Base-by-base conservation (phyloP, 2,113 vertebrate genomes). In the Stegostoma tigrinum region DNA sequence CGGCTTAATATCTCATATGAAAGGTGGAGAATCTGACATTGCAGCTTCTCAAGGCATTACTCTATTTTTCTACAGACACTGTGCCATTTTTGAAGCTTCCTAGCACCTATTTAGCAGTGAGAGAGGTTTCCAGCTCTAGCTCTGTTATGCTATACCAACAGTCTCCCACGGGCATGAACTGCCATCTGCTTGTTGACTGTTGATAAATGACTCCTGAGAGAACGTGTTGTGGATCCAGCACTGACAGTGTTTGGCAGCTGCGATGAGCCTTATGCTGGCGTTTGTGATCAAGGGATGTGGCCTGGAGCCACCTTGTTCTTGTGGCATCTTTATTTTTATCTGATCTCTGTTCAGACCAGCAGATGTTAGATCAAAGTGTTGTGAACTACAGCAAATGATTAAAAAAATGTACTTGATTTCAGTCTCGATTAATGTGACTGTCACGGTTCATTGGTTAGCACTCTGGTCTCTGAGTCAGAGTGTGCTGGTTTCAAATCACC, bases 131-230 rank as follows among this genome's bases (percentile, higher is more conserved):
- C 85, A 87, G 42, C 64, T 93, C 2, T 34, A 64, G 90, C 61
- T 8, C 90, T 64, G 42, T 27, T 1, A 38, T 94, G 30, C 68
- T 95, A 75, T 95, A 72, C 67, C 68, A 95, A 72, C 94, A 52
- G 45, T 42, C 67, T 95, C 94, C 45, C 38, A 95, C 68, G 72
- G 8, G 24, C 45, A 95, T 42, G 52, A 95, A 95, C 72, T 95
- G 67, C 94, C 94, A 95, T 75, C 94, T 95, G 94, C 38, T 45
- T 72, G 66, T 95, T 95, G 94, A 95, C 67, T 94, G 94, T 95
- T 75, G 68, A 95, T 72, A 30, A 95, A 75, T 93, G 61, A 66
- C 89, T 93, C 89, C 34, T 66, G 64, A 38, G 34, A 38, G 12
- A 66, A 83, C 45, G 38, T 6, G 80, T 21, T n/a, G 38, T 83